Evolutionary conservation across 2,888 invertebrate species (phyloP).

Genomic region (Drosophila mimica): DNA sequence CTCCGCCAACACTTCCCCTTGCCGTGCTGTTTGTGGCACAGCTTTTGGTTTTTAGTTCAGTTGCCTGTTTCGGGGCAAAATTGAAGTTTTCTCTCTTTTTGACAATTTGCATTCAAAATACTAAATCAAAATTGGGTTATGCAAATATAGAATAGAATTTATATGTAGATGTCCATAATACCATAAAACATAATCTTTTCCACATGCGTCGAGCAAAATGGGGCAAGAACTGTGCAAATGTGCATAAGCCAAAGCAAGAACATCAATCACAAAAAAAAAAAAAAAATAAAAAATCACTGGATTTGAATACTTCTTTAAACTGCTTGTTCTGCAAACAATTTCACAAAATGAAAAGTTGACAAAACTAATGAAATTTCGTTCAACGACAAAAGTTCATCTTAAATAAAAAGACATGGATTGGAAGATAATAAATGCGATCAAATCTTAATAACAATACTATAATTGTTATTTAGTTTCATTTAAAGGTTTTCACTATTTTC

Average conservation of each 20-base stretch:
- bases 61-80: conserved; percentile 4
- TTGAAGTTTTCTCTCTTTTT: conserved; percentile 24
- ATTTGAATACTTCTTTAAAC: not conserved
- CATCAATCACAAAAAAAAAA: not conserved
- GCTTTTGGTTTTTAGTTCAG: conserved; percentile 9
- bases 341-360: not conserved
- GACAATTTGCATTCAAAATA: conserved; percentile 57
- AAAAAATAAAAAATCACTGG: not conserved
- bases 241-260: not conserved
- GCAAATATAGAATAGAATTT: conserved; percentile 30
- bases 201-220: not conserved
- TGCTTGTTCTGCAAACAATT: not conserved
- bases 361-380: not conserved
- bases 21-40: not conserved
- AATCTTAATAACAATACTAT: not conserved
- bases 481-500: too few species aligned
- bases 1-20: not conserved
- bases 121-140: conserved; percentile 61
- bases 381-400: not conserved
- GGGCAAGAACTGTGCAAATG: conserved; percentile 1
- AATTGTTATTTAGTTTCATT: not conserved
- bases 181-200: conserved; percentile 3
- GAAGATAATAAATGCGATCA: not conserved
- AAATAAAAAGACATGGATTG: not conserved
- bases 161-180: not conserved